Evolutionary conservation across 2,888 invertebrate species (phyloP).

Genomic region (Seladonia tumulorum): DNA sequence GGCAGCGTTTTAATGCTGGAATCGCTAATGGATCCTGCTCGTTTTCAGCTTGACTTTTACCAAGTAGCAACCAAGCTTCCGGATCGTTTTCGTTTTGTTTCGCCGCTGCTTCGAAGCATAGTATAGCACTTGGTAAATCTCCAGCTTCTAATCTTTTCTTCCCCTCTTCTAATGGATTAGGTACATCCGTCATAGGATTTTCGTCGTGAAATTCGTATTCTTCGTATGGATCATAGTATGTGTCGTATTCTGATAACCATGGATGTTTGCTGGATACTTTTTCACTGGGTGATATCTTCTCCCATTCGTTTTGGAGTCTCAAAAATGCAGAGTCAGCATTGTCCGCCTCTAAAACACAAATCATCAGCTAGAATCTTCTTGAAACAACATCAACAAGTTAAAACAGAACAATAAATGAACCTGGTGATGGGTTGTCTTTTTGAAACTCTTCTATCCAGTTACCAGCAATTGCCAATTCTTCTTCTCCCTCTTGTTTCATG

Average conservation of each 20-base stretch:
- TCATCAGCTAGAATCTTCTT: neutral
- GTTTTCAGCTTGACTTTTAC: slow-evolving; percentile 98
- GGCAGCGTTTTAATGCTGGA: slow-evolving; percentile 94
- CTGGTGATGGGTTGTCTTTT: slow-evolving; percentile 72
- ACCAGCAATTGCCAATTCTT: slow-evolving; percentile 76
- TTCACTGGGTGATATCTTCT: slow-evolving; percentile 88
- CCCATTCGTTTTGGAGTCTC: slow-evolving; percentile 91
- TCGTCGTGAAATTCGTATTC: slow-evolving; percentile 93
- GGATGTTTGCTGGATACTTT: slow-evolving; percentile 86
- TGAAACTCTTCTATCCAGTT: slow-evolving; percentile 82
- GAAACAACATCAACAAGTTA: neutral
- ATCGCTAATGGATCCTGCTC: slow-evolving; percentile 98
- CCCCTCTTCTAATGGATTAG: slow-evolving; percentile 94
- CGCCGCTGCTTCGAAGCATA: slow-evolving; percentile 98
- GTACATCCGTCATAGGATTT: slow-evolving; percentile 92
- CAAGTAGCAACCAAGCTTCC: slow-evolving; percentile 94
- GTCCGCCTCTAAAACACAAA: slow-evolving; percentile 82
- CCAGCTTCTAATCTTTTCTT: slow-evolving; percentile 92
- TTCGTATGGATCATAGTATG: slow-evolving; percentile 88
- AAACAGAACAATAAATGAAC: slow-evolving; percentile 60
- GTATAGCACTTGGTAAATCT: slow-evolving; percentile 97
- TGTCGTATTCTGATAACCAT: slow-evolving; percentile 90
- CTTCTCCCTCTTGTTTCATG: slow-evolving; percentile 89
- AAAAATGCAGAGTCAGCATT: slow-evolving; percentile 85
- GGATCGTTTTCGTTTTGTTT: slow-evolving; percentile 91